Evolutionary conservation across 2,888 invertebrate species (phyloP).

Genomic region (Drosophila peninsularis): DNA sequence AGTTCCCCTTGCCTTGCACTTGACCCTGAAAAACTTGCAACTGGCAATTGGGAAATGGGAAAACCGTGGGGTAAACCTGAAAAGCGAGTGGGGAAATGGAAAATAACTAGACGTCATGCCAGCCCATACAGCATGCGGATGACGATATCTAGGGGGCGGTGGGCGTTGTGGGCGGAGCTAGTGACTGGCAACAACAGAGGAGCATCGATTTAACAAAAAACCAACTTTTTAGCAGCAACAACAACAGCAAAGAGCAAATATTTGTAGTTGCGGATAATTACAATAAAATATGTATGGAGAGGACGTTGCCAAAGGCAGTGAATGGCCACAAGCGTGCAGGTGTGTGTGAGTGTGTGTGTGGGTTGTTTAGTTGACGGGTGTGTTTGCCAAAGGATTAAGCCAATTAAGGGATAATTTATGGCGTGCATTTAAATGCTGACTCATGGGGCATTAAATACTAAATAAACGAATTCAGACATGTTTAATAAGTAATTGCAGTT

Average conservation of each 20-base stretch:
- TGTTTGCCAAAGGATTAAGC: conserved; percentile 15
- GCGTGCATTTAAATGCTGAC: conserved; percentile 11
- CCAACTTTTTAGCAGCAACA: conserved; percentile 21
- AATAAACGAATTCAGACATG: background rate
- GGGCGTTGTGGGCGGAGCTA: conserved; percentile 1
- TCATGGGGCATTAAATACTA: conserved; percentile 5
- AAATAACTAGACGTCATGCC: conserved; percentile 72
- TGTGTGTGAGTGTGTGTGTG: conserved; percentile 1
- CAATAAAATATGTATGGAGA: conserved; percentile 26
- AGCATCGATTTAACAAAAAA: conserved; percentile 65
- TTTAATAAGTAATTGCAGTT: background rate
- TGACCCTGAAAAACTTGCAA: conserved; percentile 56
- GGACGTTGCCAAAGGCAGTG: conserved; percentile 6
- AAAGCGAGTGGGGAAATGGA: conserved; percentile 46
- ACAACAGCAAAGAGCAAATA: conserved; percentile 27
- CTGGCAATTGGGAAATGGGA: conserved; percentile 16
- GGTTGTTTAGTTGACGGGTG: conserved; percentile 20
- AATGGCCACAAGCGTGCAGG: background rate
- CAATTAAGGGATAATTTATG: conserved; percentile 18
- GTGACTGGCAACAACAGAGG: conserved; percentile 13
- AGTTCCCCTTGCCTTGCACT: conserved; percentile 38
- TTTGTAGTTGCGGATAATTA: conserved; percentile 47
- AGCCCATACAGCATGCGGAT: conserved; percentile 55
- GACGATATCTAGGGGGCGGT: conserved; percentile 3
- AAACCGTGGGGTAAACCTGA: conserved; percentile 19